A percentile compares a stretch with the other conserved stretches of the same genome.
Evolutionary conservation across 1,140 invertebrate species (phyloP).

Genomic region (Caenorhabditis briggsae): DNA sequence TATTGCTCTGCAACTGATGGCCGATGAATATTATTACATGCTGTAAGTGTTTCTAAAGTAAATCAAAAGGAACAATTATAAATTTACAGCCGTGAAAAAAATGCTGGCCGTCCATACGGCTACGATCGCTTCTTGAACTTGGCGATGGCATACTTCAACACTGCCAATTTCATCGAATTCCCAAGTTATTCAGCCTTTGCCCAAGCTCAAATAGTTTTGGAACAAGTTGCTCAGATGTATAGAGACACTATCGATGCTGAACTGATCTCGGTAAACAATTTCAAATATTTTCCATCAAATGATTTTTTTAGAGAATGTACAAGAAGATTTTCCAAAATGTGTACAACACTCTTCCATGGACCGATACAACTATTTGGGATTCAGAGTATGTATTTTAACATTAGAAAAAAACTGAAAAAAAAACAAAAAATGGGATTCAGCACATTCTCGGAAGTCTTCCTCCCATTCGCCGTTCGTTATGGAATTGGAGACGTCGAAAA

Average conservation of each 20-base stretch:
- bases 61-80: background rate
- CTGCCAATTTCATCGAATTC: background rate
- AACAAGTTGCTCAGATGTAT: constrained; percentile 17
- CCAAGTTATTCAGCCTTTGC: constrained; percentile 33
- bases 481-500: constrained; percentile 56
- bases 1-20: background rate
- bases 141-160: constrained; percentile 17
- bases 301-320: constrained; percentile 3
- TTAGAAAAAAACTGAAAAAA: background rate
- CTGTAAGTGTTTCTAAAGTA: background rate
- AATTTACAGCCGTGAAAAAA: constrained; percentile 19
- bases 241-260: constrained; percentile 31
- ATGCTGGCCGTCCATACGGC: background rate
- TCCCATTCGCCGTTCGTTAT: constrained; percentile 63
- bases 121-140: constrained; percentile 49
- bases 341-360: constrained; percentile 21
- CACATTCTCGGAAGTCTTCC: constrained; percentile 56
- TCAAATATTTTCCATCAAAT: background rate
- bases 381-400: constrained; percentile 4
- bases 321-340: constrained; percentile 11
- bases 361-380: constrained; percentile 28
- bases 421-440: background rate
- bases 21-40: constrained; percentile 40
- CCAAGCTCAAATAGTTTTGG: constrained; percentile 12
- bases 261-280: background rate